A percentile compares a stretch with the other conserved stretches of the same genome.
These are phyloP conservation scores for Drosophila recens DNA, from an alignment of 2,888 invertebrate species.

Conservation along the genomic window DNA sequence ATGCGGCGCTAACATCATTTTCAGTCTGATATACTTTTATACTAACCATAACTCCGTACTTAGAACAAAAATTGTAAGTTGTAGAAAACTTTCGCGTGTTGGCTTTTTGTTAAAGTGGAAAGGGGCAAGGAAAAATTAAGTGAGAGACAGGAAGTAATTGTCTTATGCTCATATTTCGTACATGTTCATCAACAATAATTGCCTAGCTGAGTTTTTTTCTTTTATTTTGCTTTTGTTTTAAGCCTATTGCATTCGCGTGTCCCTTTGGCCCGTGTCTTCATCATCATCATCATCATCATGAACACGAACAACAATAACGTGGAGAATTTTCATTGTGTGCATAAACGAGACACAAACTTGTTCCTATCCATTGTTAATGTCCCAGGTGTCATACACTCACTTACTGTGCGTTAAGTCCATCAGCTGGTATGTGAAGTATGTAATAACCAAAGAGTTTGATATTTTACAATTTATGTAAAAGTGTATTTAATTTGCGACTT, in stretches of 20 bases:
- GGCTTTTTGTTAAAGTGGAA: not conserved
- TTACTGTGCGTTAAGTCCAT: not conserved
- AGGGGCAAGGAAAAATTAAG: not conserved
- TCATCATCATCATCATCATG: conserved; percentile 23
- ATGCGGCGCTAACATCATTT: conserved; percentile 41
- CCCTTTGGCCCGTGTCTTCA: conserved; percentile 28
- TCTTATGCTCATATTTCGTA: conserved; percentile 43
- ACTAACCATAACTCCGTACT: conserved; percentile 12
- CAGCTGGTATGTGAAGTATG: not conserved
- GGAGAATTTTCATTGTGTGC: conserved; percentile 27
- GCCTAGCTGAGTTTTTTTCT: conserved; percentile 44
- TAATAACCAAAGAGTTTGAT: not conserved
- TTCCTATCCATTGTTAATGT: conserved; percentile 22
- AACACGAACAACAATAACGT: conserved; percentile 10
- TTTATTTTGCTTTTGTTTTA: conserved; percentile 18
- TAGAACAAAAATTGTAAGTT: conserved; percentile 6
- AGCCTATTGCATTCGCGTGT: conserved; percentile 54
- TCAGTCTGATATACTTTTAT: conserved; percentile 3
- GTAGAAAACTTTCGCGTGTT: conserved; percentile 41
- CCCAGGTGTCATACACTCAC: conserved; percentile 16
- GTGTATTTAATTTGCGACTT: conserved; percentile 12
- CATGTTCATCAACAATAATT: conserved; percentile 76
- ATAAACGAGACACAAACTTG: conserved; percentile 29
- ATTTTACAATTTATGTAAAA: not conserved
- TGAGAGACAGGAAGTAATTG: conserved; percentile 18